Evolutionary conservation across 92 coral and sea anemone genomes (phyloP), one percentile per base, ranked within the genome.

Genomic region (Plumapathes pennacea): DNA sequence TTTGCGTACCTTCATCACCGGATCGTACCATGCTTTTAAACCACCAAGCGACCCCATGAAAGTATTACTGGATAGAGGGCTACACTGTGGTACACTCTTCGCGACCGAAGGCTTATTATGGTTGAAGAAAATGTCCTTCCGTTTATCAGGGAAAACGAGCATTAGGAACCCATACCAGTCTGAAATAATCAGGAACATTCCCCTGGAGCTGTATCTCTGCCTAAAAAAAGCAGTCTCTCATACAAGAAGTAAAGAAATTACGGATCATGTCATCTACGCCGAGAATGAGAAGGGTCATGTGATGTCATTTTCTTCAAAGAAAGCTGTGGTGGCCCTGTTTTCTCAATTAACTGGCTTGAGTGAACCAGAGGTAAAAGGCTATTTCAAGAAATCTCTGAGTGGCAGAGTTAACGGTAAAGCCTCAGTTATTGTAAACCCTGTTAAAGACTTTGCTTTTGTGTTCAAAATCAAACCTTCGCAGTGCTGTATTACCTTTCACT

Each of bases 271-370:
- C 60, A 50, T 51, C 18, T 82, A 61, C 46, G 72, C 60, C 24
- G 83, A 82, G 30, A 81, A 62, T 50, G 60, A 69, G 71, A 69
- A 76, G 42, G 59, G 59, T 24, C 51, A 52, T 57, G 84, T 62
- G 45, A 83, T 70, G 57, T 74, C 80, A 25, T 75, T 75, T 67
- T 38, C 67, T 13, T 82, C 80, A 13, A 82, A 57, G 57, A 42
- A 26, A 33, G 84, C 76, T 21, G 74, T 70, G 18, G 51, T 76
- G 38, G 59, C 45, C 5, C 54, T 82, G 37, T 36, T 74, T 54
- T 46, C 78, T 5, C 47, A 10, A 47, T 64, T 82, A 47, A 82
- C 67, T 57, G 72, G 68, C 74, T 44, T 50, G 54, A 40, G 62
- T 49, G 71, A 57, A 60, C 44, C 67, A 18, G 62, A 50, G 22